Evolutionary conservation across 2,888 invertebrate species (phyloP).

Genomic region (Archips xylosteana): DNA sequence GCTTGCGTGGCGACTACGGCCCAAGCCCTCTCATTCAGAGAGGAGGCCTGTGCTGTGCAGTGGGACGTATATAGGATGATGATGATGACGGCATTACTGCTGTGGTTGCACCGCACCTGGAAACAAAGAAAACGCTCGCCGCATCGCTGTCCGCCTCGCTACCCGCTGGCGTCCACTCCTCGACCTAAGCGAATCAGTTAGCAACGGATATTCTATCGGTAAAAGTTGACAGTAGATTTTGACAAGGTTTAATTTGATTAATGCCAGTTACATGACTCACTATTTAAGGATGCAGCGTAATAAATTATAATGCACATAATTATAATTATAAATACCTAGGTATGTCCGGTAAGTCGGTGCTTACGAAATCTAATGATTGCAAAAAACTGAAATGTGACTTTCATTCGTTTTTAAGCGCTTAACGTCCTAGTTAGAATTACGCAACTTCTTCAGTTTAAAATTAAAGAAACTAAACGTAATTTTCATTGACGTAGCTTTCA

Average conservation of each 20-base stretch:
- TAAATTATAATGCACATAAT: conserved; percentile 11
- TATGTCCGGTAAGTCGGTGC: neutral
- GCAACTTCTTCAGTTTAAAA: neutral
- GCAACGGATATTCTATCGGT: neutral
- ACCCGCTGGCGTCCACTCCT: too few relatives aligned
- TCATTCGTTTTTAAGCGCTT: conserved; percentile 5
- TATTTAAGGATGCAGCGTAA: conserved; percentile 2
- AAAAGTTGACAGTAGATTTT: conserved; percentile 1
- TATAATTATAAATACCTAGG: neutral
- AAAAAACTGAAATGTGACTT: conserved; percentile 12
- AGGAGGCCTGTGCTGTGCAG: too few relatives aligned
- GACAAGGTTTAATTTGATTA: neutral
- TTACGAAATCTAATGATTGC: conserved; percentile 8
- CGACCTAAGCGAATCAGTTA: too few relatives aligned
- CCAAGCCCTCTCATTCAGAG: too few relatives aligned
- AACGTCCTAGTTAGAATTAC: neutral
- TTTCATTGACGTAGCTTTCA: too few relatives aligned
- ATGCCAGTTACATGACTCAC: neutral
- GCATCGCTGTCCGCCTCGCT: too few relatives aligned
- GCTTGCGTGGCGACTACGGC: too few relatives aligned
- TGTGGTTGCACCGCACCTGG: too few relatives aligned
- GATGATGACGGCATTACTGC: too few relatives aligned
- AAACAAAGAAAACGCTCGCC: too few relatives aligned
- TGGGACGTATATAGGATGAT: too few relatives aligned
- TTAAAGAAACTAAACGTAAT: neutral